Percentiles rank a stretch among this genome's conserved stretches.
Conservation (phyloP, 1,140 invertebrate genomes). For the Tribolium castaneum region DNA sequence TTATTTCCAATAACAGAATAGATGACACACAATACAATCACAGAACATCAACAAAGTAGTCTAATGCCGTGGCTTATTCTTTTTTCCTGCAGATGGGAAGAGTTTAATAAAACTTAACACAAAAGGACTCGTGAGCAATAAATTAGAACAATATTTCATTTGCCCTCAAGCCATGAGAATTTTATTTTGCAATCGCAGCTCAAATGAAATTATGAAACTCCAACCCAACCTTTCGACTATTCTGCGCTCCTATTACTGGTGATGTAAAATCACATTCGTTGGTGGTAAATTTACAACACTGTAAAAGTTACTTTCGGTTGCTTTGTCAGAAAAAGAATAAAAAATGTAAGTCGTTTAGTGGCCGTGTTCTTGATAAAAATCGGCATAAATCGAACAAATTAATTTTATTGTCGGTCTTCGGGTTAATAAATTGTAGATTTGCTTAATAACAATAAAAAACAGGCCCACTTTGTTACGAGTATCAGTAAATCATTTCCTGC, state of each 20-base stretch:
- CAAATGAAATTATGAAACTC: not conserved
- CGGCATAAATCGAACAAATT: constrained; percentile 2
- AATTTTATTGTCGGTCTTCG: constrained; percentile 2
- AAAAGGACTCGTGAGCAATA: not conserved
- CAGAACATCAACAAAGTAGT: not conserved
- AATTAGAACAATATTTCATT: not conserved
- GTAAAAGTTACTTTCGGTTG: too few relatives aligned
- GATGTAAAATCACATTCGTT: not conserved
- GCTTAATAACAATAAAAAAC: constrained; percentile 25
- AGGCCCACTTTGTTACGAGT: constrained; percentile 35
- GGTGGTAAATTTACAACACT: not conserved
- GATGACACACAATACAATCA: not conserved
- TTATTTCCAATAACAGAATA: too few relatives aligned
- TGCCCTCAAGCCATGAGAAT: not conserved
- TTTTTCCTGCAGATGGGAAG: not conserved
- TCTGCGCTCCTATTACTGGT: not conserved
- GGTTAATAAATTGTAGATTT: constrained; percentile 5
- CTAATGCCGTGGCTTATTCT: not conserved
- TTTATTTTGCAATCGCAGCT: not conserved
- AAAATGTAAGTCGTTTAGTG: not conserved
- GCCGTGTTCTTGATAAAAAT: constrained; percentile 2
- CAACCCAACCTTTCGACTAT: not conserved
- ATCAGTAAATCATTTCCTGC: constrained; percentile 49
- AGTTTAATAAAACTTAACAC: not conserved
- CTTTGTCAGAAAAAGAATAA: too few relatives aligned